Evolutionary conservation across 1,140 invertebrate genomes (phyloP).

Genomic region (Antheraea pernyi): DNA sequence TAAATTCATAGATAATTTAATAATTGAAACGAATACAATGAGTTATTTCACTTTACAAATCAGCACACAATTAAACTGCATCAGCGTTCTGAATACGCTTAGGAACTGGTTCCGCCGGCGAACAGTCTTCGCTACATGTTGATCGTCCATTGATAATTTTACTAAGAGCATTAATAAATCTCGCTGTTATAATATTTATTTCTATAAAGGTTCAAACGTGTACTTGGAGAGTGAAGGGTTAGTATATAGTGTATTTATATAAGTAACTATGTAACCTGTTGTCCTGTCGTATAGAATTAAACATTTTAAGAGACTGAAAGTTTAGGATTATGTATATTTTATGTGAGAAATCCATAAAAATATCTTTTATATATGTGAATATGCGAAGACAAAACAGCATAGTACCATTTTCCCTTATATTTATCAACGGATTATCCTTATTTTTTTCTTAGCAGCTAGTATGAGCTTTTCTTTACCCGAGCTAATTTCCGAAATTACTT

Average conservation of each 20-base stretch:
- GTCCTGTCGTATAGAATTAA: too few species aligned
- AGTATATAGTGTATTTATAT: not conserved
- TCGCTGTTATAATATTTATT: not conserved
- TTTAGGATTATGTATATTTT: too few species aligned
- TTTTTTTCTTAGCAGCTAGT: too few species aligned
- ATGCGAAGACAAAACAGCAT: too few species aligned
- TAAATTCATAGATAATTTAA: slow-evolving; percentile 10
- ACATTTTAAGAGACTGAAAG: too few species aligned
- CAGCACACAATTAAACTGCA: slow-evolving; percentile 19
- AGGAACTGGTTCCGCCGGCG: not conserved
- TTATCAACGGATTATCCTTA: too few species aligned
- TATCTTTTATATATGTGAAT: too few species aligned
- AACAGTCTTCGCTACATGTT: not conserved
- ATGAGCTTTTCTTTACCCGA: too few species aligned
- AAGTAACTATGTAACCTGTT: too few species aligned
- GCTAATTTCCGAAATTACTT: too few species aligned
- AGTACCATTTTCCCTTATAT: too few species aligned
- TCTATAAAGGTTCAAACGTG: not conserved
- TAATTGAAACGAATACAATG: slow-evolving; percentile 8
- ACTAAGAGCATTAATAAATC: not conserved
- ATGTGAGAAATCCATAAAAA: too few species aligned
- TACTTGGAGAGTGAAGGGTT: not conserved
- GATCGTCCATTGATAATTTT: slow-evolving; percentile 10
- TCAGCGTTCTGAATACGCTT: slow-evolving; percentile 7
- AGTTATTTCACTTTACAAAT: slow-evolving; percentile 20